These are phyloP conservation scores for Lasioglossum marginatum DNA, from an alignment of 2,888 invertebrate species.

Conservation along the genomic window DNA sequence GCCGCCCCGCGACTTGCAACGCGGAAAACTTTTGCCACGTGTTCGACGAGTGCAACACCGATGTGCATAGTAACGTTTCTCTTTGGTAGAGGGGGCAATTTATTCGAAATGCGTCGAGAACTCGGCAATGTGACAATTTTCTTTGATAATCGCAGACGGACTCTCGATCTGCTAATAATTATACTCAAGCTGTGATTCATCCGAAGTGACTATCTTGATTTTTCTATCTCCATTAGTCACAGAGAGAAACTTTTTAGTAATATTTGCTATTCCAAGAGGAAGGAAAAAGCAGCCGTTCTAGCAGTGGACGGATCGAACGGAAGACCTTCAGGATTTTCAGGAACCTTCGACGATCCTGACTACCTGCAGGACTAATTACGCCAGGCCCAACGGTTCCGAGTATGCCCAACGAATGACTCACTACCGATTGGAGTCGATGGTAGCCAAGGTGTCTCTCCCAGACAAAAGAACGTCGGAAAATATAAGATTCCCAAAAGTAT, in stretches of 20 bases:
- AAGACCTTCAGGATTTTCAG: conserved; percentile 39
- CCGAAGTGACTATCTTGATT: background rate
- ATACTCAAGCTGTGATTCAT: background rate
- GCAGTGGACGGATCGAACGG: conserved; percentile 18
- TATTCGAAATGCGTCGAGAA: background rate
- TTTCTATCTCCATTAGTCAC: background rate
- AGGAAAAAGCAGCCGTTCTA: background rate
- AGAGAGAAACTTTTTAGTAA: background rate
- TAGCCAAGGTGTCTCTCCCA: conserved; percentile 16
- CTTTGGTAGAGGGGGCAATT: background rate
- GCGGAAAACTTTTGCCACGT: conserved; percentile 11
- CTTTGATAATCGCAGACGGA: background rate
- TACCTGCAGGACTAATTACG: conserved; percentile 67
- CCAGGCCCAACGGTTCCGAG: conserved; percentile 29
- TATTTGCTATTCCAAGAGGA: background rate
- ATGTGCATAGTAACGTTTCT: background rate
- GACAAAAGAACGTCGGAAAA: background rate
- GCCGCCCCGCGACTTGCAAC: background rate
- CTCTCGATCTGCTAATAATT: background rate
- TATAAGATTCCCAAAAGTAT: conserved; percentile 40
- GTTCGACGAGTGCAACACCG: background rate
- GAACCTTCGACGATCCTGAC: conserved; percentile 38
- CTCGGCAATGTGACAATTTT: background rate
- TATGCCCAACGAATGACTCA: conserved; percentile 49
- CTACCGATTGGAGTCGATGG: conserved; percentile 23